Percentiles rank a stretch among this genome's conserved stretches.
phyloP scores from a whole-genome alignment of 2,888 invertebrate genomes.

The Cyclophora albipunctata region DNA sequence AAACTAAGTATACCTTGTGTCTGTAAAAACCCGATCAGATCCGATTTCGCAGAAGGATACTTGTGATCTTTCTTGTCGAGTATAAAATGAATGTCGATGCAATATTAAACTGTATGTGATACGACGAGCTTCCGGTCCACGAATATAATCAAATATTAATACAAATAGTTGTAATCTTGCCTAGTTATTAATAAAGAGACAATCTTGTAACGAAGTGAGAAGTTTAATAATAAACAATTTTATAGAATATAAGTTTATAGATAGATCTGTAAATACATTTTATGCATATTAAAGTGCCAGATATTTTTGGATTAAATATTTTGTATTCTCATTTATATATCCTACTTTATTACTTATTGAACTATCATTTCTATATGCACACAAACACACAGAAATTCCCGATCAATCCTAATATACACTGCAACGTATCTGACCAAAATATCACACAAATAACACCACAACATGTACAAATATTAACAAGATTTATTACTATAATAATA shows the following conservation, averaged over 20 bases:
- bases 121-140: slow-evolving; percentile 36
- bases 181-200: slow-evolving; percentile 14
- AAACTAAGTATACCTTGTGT: no score
- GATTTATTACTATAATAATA: not conserved
- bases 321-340: slow-evolving; percentile 2
- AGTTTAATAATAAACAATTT: slow-evolving; percentile 12
- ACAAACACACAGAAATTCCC: no score
- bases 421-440: no score
- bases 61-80: not conserved
- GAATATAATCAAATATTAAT: slow-evolving; percentile 15
- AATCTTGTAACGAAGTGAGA: slow-evolving; percentile 30
- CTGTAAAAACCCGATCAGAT: no score
- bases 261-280: slow-evolving; percentile 51
- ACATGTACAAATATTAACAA: slow-evolving; percentile 8
- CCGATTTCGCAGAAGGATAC: no score
- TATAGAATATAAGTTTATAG: slow-evolving; percentile 3
- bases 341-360: not conserved
- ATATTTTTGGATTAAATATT: slow-evolving; percentile 35
- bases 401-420: not conserved
- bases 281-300: slow-evolving; percentile 65
- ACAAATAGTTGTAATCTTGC: slow-evolving; percentile 24
- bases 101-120: slow-evolving; percentile 35
- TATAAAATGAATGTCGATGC: slow-evolving; percentile 21
- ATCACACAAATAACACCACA: not conserved
- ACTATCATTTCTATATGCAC: no score